A percentile compares a stretch with the other conserved stretches of the same genome.
Conservation (phyloP, 2,113 vertebrate genomes). For the Protobothrops mucrosquamatus region DNA sequence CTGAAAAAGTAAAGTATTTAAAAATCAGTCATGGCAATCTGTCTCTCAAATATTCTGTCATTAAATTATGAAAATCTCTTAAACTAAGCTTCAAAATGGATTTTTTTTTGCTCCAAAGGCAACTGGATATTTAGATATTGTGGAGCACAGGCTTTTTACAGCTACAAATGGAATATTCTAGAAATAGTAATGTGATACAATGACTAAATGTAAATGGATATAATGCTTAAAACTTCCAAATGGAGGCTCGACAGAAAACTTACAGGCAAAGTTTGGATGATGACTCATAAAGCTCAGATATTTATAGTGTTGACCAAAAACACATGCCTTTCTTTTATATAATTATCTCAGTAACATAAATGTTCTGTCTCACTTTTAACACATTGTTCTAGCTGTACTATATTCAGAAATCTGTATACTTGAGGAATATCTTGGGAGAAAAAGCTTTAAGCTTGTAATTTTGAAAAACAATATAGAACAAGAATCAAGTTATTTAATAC, state of each 20-base stretch:
- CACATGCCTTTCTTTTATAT: not conserved
- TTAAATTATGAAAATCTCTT: not conserved
- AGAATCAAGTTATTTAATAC: not conserved
- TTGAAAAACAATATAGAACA: not conserved
- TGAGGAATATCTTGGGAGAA: not conserved
- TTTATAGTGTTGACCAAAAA: slow-evolving; percentile 15
- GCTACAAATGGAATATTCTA: not conserved
- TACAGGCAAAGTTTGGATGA: not conserved
- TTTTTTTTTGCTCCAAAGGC: not conserved
- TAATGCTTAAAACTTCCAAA: slow-evolving; percentile 4
- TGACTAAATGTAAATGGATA: slow-evolving; percentile 17
- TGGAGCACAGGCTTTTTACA: not conserved
- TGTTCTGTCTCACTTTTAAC: not conserved
- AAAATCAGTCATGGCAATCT: not conserved
- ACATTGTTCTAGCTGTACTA: not conserved
- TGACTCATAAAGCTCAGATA: slow-evolving; percentile 18
- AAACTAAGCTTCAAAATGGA: slow-evolving; percentile 8
- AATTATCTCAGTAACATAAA: slow-evolving; percentile 18
- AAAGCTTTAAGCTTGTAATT: not conserved
- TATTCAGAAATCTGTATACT: not conserved
- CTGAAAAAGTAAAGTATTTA: not conserved
- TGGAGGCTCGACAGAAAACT: not conserved
- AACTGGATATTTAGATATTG: not conserved
- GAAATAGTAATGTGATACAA: not conserved
- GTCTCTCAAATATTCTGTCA: not conserved